Evolutionary conservation across 2,888 invertebrate species (phyloP).

Genomic region (Invenusta paracnida): DNA sequence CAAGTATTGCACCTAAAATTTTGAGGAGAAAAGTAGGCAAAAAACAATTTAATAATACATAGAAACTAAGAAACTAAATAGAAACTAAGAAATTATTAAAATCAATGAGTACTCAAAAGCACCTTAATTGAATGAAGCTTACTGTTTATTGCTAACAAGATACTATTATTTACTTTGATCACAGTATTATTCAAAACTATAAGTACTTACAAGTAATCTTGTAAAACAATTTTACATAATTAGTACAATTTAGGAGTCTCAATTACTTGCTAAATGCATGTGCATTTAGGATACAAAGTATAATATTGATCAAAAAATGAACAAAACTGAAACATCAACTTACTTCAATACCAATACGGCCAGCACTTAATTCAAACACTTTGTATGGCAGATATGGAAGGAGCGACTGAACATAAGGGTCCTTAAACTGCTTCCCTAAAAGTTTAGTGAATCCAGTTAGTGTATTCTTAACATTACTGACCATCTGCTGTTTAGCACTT

Average conservation of each 20-base stretch:
- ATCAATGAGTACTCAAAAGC: background rate
- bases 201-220: no score
- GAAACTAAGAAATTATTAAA: background rate
- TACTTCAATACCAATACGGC: slow-evolving; percentile 79
- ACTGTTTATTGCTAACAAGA: background rate
- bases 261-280: no score
- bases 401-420: slow-evolving; percentile 78
- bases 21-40: background rate
- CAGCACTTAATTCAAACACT: slow-evolving; percentile 72
- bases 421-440: slow-evolving; percentile 80
- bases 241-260: no score
- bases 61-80: background rate
- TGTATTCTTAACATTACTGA: slow-evolving; percentile 95
- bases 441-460: slow-evolving; percentile 86
- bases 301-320: no score
- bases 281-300: no score
- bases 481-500: slow-evolving; percentile 89
- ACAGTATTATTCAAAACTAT: no score
- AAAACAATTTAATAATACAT: background rate
- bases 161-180: background rate
- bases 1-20: slow-evolving; percentile 71
- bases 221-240: no score
- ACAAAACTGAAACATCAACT: background rate
- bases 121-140: background rate
- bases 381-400: slow-evolving; percentile 74